Evolutionary conservation across 1,140 invertebrate genomes (phyloP).

Genomic region (Drosophila pseudoananassae): DNA sequence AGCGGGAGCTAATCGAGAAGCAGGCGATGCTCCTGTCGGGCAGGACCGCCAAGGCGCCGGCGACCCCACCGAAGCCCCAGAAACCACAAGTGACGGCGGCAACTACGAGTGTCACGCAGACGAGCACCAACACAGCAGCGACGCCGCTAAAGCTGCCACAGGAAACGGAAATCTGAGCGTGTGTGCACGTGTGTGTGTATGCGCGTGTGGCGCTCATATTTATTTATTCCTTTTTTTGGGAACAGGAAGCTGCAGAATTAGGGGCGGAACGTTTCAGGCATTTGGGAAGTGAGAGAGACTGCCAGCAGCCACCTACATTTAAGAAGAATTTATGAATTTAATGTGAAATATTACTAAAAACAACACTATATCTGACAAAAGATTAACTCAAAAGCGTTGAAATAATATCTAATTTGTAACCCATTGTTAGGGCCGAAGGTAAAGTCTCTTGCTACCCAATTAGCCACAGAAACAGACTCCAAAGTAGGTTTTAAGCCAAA

Average conservation of each 20-base stretch:
- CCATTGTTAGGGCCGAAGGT: neutral
- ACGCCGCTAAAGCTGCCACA: conserved; percentile 60
- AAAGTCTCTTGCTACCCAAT: neutral
- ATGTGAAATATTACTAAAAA: neutral
- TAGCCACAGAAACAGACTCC: conserved; percentile 18
- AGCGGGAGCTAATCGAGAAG: conserved; percentile 75
- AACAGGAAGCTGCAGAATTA: conserved; percentile 31
- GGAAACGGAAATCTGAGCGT: conserved; percentile 76
- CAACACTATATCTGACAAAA: neutral
- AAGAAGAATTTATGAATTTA: neutral
- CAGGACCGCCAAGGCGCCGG: conserved; percentile 33
- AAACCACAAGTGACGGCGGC: conserved; percentile 20
- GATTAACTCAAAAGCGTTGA: no score
- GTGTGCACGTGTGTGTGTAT: conserved; percentile 33
- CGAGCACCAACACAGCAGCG: conserved; percentile 18
- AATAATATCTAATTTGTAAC: neutral
- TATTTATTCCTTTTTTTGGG: conserved; percentile 39
- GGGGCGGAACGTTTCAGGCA: conserved; percentile 15
- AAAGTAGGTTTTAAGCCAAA: conserved; percentile 12
- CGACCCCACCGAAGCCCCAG: conserved; percentile 49
- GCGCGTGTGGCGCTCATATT: conserved; percentile 31
- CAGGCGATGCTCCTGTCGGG: conserved; percentile 73
- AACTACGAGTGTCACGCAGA: conserved; percentile 12
- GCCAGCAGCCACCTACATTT: neutral
- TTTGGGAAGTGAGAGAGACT: neutral